phyloP scores from a whole-genome alignment of 2,888 invertebrate genomes.

The Sminthurides aquaticus region DNA sequence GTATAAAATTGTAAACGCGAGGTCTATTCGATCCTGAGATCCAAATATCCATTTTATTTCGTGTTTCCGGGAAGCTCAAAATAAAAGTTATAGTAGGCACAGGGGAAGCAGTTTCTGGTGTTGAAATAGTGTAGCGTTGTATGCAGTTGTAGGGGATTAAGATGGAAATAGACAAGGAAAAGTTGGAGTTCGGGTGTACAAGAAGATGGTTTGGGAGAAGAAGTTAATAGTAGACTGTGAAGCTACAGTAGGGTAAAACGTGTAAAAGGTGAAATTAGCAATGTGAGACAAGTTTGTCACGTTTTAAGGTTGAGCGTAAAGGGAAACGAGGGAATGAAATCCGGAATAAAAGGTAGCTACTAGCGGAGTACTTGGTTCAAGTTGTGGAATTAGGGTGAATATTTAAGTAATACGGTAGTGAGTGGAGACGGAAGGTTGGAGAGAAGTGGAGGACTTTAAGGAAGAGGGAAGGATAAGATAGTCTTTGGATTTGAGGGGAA shows the following conservation, averaged over 20 bases:
- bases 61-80: no score
- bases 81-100: no score
- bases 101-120: no score
- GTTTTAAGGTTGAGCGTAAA: not conserved
- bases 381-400: not conserved
- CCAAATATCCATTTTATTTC: no score
- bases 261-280: not conserved
- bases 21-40: no score
- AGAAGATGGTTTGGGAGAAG: not conserved
- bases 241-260: not conserved
- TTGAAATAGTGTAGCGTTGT: no score
- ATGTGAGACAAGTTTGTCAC: no score
- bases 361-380: not conserved
- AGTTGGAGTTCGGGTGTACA: no score
- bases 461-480: not conserved
- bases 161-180: no score
- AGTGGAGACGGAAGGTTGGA: not conserved
- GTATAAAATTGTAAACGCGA: no score
- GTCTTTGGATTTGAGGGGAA: slow-evolving; percentile 38
- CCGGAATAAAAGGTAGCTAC: not conserved
- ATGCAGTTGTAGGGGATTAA: no score
- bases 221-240: not conserved
- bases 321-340: not conserved
- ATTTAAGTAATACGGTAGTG: not conserved
- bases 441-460: not conserved